phyloP scores from a whole-genome alignment of 1,140 invertebrate genomes.

The Chelonus insularis region DNA sequence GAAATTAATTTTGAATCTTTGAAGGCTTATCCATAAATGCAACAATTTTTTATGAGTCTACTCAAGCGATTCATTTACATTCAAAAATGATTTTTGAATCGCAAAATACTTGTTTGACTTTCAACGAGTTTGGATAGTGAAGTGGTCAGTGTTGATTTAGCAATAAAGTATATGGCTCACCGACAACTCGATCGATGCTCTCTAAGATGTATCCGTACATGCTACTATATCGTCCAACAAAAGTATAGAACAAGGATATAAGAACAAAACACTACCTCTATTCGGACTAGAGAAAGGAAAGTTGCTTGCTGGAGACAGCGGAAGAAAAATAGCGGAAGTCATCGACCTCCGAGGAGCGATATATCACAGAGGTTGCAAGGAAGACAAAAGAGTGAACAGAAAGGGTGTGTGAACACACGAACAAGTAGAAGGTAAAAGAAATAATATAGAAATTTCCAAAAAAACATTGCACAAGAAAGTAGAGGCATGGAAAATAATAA shows the following conservation, averaged over 20 bases:
- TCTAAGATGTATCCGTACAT: conserved; percentile 7
- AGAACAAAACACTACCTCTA: conserved; percentile 26
- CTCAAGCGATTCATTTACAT: neutral
- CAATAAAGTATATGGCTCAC: neutral
- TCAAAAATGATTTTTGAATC: neutral
- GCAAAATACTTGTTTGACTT: too few species aligned
- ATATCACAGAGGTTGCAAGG: conserved; percentile 63
- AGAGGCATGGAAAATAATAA: neutral
- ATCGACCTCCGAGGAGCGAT: conserved; percentile 73
- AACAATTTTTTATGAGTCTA: conserved; percentile 40
- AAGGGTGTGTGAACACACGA: conserved; percentile 1
- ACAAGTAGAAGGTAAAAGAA: conserved; percentile 5
- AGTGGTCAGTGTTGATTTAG: conserved; percentile 14
- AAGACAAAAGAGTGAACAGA: conserved; percentile 15
- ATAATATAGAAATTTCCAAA: conserved; percentile 4
- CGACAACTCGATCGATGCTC: conserved; percentile 11
- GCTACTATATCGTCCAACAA: neutral
- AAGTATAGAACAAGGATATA: conserved; percentile 14
- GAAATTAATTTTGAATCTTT: conserved; percentile 47
- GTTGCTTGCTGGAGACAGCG: conserved; percentile 63
- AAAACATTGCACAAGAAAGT: conserved; percentile 1
- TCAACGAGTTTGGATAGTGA: neutral
- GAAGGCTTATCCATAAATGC: conserved; percentile 49
- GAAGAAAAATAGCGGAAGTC: conserved; percentile 76
- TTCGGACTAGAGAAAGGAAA: conserved; percentile 44